Evolutionary conservation across 2,888 invertebrate species (phyloP).

Genomic region (Dicyrtomina minuta): DNA sequence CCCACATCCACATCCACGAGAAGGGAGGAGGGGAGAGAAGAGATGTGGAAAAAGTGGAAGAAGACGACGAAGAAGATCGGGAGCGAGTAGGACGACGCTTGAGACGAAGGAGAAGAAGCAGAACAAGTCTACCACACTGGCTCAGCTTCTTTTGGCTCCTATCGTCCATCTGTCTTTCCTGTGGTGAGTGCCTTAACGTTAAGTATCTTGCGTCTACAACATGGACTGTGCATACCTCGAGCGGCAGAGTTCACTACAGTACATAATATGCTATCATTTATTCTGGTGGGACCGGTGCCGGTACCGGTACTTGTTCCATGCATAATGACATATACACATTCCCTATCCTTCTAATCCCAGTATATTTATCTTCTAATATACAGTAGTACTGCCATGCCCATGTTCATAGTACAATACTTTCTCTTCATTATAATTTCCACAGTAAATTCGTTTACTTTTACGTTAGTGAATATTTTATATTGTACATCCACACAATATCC

Average conservation of each 20-base stretch:
- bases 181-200: slow-evolving; percentile 17
- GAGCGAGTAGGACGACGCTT: neutral
- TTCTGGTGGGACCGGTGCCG: no score
- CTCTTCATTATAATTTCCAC: neutral
- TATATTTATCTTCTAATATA: neutral
- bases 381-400: neutral
- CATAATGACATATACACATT: no score
- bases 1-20: neutral
- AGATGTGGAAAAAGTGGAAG: no score
- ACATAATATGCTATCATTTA: no score
- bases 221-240: no score
- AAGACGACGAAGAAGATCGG: neutral
- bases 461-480: no score
- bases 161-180: slow-evolving; percentile 35
- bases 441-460: no score
- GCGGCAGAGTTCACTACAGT: no score
- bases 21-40: neutral
- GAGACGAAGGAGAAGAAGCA: neutral
- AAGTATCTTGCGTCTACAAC: no score
- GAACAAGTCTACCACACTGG: slow-evolving; percentile 23
- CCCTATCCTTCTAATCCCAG: no score
- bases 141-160: slow-evolving; percentile 26
- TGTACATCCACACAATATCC: no score
- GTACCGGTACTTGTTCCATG: no score
- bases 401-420: neutral